Percentiles rank a stretch among this genome's conserved stretches.
These are phyloP conservation scores for Heterodera filipjevi DNA, from an alignment of 2,888 invertebrate genomes.

Conservation along the genomic window DNA sequence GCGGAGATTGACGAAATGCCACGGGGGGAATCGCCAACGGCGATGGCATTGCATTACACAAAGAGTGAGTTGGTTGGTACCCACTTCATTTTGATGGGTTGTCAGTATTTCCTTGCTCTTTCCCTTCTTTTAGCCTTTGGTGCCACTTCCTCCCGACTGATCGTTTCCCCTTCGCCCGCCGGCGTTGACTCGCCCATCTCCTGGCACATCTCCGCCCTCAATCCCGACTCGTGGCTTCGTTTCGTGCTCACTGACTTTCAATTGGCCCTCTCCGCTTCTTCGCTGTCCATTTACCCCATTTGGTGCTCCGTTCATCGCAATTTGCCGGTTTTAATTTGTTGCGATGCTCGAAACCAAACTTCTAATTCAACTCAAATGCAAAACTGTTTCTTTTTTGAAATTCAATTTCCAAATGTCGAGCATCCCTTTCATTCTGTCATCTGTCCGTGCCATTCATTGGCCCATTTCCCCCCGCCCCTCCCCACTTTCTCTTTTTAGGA, in stretches of 20 bases:
- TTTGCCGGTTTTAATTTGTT: neutral
- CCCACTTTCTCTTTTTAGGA: neutral
- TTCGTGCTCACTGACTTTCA: conserved; percentile 29
- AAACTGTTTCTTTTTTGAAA: no score
- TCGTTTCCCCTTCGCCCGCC: conserved; percentile 20
- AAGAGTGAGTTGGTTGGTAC: neutral
- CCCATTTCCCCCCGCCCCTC: neutral
- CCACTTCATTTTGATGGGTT: neutral
- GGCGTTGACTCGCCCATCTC: neutral
- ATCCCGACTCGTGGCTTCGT: conserved; percentile 27
- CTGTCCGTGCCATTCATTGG: no score
- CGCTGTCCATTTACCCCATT: conserved; percentile 5
- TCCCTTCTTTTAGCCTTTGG: conserved; percentile 15
- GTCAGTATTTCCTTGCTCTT: no score
- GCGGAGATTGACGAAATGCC: neutral
- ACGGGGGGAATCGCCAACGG: neutral
- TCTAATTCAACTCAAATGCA: neutral
- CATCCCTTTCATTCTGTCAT: no score
- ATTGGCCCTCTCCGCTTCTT: neutral
- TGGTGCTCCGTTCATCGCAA: conserved; percentile 13
- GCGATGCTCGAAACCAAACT: neutral
- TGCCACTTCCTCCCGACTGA: conserved; percentile 28
- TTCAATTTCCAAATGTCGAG: no score
- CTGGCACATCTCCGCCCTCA: conserved; percentile 28
- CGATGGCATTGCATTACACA: conserved; percentile 21